Evolutionary conservation across 2,113 vertebrate genomes (phyloP).

Genomic region (Callopanchax toddi): DNA sequence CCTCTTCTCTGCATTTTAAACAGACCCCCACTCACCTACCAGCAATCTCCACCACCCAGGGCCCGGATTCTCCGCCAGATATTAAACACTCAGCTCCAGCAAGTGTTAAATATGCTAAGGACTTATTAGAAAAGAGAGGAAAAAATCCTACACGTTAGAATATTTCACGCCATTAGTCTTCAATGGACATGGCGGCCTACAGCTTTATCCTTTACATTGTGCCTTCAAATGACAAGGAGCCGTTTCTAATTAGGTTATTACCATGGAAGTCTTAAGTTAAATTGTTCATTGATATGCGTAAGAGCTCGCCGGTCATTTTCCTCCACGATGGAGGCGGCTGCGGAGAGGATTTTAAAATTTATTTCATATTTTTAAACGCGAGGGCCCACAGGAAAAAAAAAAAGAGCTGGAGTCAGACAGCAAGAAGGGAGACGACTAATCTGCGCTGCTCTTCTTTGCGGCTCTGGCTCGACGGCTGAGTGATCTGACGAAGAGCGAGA

Average conservation of each 20-base stretch:
- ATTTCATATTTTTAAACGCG: not conserved
- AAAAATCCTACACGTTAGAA: conserved; percentile 51
- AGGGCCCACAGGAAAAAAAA: conserved; percentile 45
- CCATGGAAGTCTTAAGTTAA: conserved; percentile 70
- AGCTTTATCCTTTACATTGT: conserved; percentile 72
- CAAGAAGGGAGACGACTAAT: conserved; percentile 52
- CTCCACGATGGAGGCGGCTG: conserved; percentile 23
- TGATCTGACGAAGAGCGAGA: conserved; percentile 58
- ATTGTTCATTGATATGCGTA: conserved; percentile 73
- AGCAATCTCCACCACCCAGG: conserved; percentile 52
- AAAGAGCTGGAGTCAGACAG: conserved; percentile 38
- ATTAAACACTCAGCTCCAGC: conserved; percentile 58
- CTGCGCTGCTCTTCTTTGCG: conserved; percentile 36
- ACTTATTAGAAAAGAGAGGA: conserved; percentile 60
- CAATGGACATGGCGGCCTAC: conserved; percentile 39
- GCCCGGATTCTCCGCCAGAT: conserved; percentile 51
- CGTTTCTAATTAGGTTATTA: conserved; percentile 75
- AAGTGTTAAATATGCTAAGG: conserved; percentile 78
- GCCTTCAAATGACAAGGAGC: conserved; percentile 63
- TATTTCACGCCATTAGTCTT: conserved; percentile 55
- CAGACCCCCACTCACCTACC: conserved; percentile 53
- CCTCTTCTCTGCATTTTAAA: conserved; percentile 65
- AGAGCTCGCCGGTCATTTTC: conserved; percentile 56
- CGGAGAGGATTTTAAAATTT: conserved; percentile 39
- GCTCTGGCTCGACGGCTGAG: conserved; percentile 55